Percentiles rank a stretch among this genome's conserved stretches.
phyloP scores from a whole-genome alignment of 2,888 invertebrate species.

The Thymelicus acteon region DNA sequence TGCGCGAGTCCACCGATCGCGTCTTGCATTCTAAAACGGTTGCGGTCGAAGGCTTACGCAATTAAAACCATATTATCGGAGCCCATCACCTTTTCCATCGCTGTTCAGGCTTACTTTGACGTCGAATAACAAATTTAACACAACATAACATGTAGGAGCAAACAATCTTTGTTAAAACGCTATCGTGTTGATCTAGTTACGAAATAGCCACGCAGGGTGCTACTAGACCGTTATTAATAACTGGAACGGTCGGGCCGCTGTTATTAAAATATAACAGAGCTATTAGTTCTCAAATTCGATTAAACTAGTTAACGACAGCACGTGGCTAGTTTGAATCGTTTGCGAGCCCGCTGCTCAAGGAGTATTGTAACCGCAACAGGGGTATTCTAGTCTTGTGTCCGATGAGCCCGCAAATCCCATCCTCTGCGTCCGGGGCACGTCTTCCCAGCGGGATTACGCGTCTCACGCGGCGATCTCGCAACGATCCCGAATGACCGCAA shows the following conservation, averaged over 20 bases:
- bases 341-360: constrained; percentile 42
- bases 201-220: constrained; percentile 39
- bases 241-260: constrained; percentile 39
- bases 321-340: constrained; percentile 32
- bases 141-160: constrained; percentile 41
- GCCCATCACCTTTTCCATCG: constrained; percentile 57
- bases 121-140: constrained; percentile 41
- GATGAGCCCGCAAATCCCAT: constrained; percentile 75
- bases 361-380: constrained; percentile 62
- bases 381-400: constrained; percentile 65
- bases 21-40: constrained; percentile 65
- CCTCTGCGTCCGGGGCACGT: constrained; percentile 68
- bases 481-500: constrained; percentile 61
- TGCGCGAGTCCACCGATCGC: constrained; percentile 56
- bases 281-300: constrained; percentile 41
- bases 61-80: constrained; percentile 77
- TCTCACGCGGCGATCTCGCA: constrained; percentile 58
- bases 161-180: constrained; percentile 43
- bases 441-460: constrained; percentile 66
- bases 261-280: constrained; percentile 40
- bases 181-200: constrained; percentile 40
- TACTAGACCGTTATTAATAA: constrained; percentile 41
- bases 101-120: constrained; percentile 51
- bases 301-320: constrained; percentile 35
- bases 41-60: constrained; percentile 56